Evolutionary conservation across 2,888 invertebrate genomes (phyloP).

Genomic region (Mesochorus sp.): DNA sequence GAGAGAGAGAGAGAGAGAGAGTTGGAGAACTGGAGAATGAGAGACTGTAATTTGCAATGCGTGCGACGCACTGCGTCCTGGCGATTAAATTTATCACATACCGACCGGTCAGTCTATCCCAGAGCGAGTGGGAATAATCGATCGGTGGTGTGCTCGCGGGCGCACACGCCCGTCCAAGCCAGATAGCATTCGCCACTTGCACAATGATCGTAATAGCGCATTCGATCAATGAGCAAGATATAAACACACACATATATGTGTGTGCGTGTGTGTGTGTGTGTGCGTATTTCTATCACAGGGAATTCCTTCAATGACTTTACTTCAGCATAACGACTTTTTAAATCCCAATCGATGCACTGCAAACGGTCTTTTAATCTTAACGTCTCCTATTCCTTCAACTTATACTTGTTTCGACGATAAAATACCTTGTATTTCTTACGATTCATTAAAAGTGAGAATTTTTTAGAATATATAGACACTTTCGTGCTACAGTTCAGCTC

Average conservation of each 20-base stretch:
- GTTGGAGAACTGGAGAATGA: constrained; percentile 34
- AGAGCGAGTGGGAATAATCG: constrained; percentile 60
- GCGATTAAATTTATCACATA: constrained; percentile 65
- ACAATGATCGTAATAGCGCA: constrained; percentile 59
- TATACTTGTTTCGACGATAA: not conserved
- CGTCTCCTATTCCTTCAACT: not conserved
- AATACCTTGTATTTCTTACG: not conserved
- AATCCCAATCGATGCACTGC: not conserved
- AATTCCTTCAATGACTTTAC: constrained; percentile 7
- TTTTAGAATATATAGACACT: too few species aligned
- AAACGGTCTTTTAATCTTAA: not conserved
- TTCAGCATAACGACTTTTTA: not conserved
- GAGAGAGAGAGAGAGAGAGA: constrained; percentile 25
- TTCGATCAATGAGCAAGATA: constrained; percentile 59
- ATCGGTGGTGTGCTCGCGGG: constrained; percentile 44
- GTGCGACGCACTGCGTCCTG: constrained; percentile 60
- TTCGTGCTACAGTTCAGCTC: too few species aligned
- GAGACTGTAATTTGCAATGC: constrained; percentile 63
- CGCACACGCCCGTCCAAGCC: constrained; percentile 54
- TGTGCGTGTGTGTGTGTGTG: too few species aligned
- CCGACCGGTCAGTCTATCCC: constrained; percentile 55
- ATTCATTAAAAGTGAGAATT: not conserved
- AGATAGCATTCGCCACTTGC: constrained; percentile 61
- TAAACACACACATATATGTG: not conserved
- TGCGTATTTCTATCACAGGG: not conserved